These are phyloP conservation scores for Chelonus formosanus DNA, from an alignment of 2,888 invertebrate species.

Conservation along the genomic window DNA sequence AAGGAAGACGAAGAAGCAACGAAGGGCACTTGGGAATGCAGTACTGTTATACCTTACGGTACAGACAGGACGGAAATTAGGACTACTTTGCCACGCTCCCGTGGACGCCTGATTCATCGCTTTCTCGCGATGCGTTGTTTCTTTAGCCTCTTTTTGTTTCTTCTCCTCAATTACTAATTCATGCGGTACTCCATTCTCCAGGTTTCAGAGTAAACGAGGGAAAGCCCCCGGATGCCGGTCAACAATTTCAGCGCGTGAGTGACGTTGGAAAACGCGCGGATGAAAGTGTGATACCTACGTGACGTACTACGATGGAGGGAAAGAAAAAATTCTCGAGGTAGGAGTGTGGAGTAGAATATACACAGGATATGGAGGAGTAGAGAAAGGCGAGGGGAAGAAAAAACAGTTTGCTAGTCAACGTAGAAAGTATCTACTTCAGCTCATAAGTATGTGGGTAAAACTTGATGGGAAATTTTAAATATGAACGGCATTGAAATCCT, in stretches of 20 bases:
- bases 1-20: conserved; percentile 36
- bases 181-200: conserved; percentile 19
- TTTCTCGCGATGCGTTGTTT: conserved; percentile 43
- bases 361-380: conserved; percentile 21
- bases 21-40: conserved; percentile 55
- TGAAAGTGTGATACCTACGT: conserved; percentile 21
- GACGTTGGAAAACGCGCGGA: conserved; percentile 23
- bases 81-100: conserved; percentile 55
- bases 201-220: conserved; percentile 12
- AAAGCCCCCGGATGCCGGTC: conserved; percentile 19
- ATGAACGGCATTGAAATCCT: conserved; percentile 1
- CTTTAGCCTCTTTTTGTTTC: conserved; percentile 30
- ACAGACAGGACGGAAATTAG: conserved; percentile 61
- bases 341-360: conserved; percentile 2
- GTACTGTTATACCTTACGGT: conserved; percentile 64
- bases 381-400: conserved; percentile 18
- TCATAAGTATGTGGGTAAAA: conserved; percentile 27
- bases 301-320: not conserved
- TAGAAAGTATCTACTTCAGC: conserved; percentile 15
- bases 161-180: conserved; percentile 15
- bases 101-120: conserved; percentile 49
- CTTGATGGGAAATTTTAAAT: conserved; percentile 27
- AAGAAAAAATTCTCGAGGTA: conserved; percentile 7
- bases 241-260: conserved; percentile 17
- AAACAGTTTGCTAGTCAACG: conserved; percentile 18